phyloP scores from a whole-genome alignment of 92 coral and sea anemone species.

The Umimayanthus chanpuru region DNA sequence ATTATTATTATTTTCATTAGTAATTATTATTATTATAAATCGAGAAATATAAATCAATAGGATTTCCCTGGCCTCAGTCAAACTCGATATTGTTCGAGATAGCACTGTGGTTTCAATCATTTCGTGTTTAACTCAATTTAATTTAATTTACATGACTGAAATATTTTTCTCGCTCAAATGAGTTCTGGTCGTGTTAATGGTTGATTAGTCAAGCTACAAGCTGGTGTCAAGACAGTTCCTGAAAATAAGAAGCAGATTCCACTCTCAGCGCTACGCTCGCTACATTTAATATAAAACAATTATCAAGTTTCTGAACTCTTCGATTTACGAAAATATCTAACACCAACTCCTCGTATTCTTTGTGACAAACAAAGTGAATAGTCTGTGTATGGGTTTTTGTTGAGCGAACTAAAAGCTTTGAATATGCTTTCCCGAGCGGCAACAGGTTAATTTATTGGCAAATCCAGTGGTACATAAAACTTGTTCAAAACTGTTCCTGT shows the following conservation, averaged over 20 bases:
- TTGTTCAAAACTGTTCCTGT: neutral
- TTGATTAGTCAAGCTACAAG: neutral
- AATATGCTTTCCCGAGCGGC: neutral
- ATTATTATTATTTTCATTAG: too few species aligned
- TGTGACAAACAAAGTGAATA: neutral
- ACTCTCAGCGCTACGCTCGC: neutral
- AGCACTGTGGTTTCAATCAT: neutral
- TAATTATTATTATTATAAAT: too few species aligned
- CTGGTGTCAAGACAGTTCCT: neutral
- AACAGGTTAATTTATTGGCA: neutral
- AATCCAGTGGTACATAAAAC: neutral
- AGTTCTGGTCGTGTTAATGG: slow-evolving; percentile 4
- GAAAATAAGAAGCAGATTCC: neutral
- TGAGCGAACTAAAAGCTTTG: neutral
- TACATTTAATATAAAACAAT: neutral
- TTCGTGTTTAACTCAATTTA: neutral
- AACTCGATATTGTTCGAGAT: too few species aligned
- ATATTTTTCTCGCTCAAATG: slow-evolving; percentile 20
- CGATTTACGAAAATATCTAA: too few species aligned
- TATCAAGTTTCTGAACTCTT: neutral
- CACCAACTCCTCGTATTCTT: neutral
- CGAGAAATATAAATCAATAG: too few species aligned
- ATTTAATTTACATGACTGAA: neutral
- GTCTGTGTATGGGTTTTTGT: neutral
- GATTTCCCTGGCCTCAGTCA: too few species aligned